phyloP scores from a whole-genome alignment of 2,113 vertebrate species.

The Machaerirhynchus nigripectus region DNA sequence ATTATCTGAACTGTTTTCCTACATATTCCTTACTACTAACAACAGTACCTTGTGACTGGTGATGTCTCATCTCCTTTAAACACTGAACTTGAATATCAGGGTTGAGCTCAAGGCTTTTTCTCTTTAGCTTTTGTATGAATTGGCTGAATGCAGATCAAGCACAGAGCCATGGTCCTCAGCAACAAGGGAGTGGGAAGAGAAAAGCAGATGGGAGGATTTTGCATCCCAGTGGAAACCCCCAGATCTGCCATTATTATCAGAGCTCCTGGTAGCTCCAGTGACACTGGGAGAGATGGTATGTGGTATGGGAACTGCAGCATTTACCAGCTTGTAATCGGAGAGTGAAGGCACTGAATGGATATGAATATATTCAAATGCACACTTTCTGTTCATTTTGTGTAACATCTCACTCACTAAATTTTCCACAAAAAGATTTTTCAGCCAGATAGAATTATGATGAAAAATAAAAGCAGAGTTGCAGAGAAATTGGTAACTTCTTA shows the following conservation, averaged over 20 bases:
- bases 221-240: neutral
- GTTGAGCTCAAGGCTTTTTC: neutral
- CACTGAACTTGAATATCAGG: neutral
- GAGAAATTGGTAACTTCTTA: constrained; percentile 29
- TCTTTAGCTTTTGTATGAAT: neutral
- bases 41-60: neutral
- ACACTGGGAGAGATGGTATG: neutral
- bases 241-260: neutral
- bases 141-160: neutral
- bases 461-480: neutral
- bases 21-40: neutral
- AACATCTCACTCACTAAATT: neutral
- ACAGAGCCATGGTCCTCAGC: neutral
- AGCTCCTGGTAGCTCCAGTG: neutral
- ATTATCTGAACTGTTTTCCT: neutral
- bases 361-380: neutral
- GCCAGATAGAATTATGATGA: neutral
- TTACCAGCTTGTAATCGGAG: neutral
- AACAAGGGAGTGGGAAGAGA: neutral
- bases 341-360: neutral
- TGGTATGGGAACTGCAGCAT: neutral
- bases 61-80: neutral
- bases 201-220: neutral
- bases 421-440: neutral
- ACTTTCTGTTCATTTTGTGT: neutral